These are phyloP conservation scores for Drosophila setosimentum DNA, from an alignment of 2,888 invertebrate genomes.

Conservation along the genomic window DNA sequence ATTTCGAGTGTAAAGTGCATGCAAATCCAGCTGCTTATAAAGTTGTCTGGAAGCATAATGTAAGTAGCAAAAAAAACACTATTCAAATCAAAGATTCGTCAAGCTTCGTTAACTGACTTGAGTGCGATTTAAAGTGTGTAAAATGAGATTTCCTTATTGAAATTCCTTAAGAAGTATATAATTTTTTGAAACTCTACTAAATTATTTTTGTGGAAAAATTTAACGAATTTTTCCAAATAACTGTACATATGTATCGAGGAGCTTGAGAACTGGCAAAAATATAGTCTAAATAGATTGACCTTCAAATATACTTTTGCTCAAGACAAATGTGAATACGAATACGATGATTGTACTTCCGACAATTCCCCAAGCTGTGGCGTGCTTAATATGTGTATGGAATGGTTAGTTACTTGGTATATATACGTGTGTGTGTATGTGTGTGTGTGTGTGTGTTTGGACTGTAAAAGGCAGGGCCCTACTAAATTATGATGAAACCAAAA, in stretches of 20 bases:
- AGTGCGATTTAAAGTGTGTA: background rate
- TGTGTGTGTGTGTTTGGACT: constrained; percentile 6
- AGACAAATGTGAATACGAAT: constrained; percentile 42
- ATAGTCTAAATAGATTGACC: constrained; percentile 45
- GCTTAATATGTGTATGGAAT: constrained; percentile 15
- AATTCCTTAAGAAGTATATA: background rate
- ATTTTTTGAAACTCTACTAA: background rate
- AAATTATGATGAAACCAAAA: constrained; percentile 71
- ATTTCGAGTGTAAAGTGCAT: constrained; percentile 92
- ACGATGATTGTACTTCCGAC: constrained; percentile 53
- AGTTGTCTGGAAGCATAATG: constrained; percentile 93
- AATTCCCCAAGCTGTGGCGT: constrained; percentile 72
- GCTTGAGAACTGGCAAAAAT: background rate
- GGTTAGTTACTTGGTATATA: background rate
- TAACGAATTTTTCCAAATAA: background rate
- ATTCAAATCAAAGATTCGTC: constrained; percentile 32
- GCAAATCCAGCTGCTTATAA: constrained; percentile 92
- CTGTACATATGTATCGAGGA: background rate
- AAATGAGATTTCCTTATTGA: constrained; percentile 1
- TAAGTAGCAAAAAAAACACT: constrained; percentile 86
- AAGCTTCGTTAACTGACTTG: constrained; percentile 37
- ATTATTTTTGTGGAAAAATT: background rate
- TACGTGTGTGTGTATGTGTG: constrained; percentile 3
- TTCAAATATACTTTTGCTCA: constrained; percentile 52
- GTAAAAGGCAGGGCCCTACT: constrained; percentile 26